These are phyloP conservation scores for Drosophila dunni DNA, from an alignment of 1,140 invertebrate species.

Conservation along the genomic window DNA sequence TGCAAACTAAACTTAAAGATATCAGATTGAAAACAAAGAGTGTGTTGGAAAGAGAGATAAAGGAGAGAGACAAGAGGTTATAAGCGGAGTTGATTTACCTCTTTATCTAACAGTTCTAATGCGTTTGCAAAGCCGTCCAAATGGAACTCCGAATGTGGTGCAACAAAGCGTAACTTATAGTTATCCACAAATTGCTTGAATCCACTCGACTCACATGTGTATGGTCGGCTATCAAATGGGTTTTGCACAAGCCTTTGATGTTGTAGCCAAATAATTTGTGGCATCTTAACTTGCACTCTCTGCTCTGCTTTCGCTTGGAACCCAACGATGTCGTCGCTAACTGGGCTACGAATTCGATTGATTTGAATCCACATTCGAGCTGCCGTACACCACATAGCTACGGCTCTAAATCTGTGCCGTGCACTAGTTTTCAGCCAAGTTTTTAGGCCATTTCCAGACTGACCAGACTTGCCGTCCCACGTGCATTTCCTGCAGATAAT, in stretches of 20 bases:
- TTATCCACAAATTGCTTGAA: constrained; percentile 93
- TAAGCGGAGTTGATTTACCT: background rate
- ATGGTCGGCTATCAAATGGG: constrained; percentile 1
- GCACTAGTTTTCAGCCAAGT: constrained; percentile 36
- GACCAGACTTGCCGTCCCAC: constrained; percentile 91
- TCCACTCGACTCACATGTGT: constrained; percentile 85
- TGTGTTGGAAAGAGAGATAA: no score
- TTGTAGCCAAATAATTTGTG: background rate
- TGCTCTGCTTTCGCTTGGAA: background rate
- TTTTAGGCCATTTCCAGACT: constrained; percentile 83
- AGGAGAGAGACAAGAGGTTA: no score
- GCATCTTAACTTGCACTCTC: background rate
- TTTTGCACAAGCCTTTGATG: background rate
- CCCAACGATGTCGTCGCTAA: background rate
- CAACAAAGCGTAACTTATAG: constrained; percentile 92
- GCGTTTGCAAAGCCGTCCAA: constrained; percentile 87
- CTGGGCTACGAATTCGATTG: background rate
- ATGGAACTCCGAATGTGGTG: constrained; percentile 94
- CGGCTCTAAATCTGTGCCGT: constrained; percentile 62
- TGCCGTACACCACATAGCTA: background rate
- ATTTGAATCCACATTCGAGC: constrained; percentile 86
- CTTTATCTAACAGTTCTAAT: constrained; percentile 89
- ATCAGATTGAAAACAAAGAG: no score
- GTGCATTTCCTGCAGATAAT: constrained; percentile 91
- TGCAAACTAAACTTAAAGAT: constrained; percentile 69